phyloP scores from a whole-genome alignment of 1,140 invertebrate species.

The Meloidogyne chitwoodi region DNA sequence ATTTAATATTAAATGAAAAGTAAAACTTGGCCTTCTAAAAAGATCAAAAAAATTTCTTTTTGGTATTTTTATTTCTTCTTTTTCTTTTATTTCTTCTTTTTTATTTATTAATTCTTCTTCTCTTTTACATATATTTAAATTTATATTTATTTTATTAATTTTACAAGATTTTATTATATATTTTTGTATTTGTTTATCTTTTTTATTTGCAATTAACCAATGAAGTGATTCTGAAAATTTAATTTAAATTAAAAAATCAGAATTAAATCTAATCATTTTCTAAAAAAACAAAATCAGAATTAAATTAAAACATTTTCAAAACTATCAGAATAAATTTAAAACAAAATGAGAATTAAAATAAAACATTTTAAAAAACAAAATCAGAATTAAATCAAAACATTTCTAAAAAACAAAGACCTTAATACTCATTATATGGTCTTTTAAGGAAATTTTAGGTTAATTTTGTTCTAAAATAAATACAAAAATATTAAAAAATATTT shows the following conservation, averaged over 20 bases:
- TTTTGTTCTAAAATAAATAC: too few relatives aligned
- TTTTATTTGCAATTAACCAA: constrained; percentile 45
- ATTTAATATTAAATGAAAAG: constrained; percentile 42
- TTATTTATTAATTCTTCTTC: not conserved
- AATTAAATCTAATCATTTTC: constrained; percentile 1
- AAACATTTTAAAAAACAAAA: too few relatives aligned
- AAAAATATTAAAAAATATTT: too few relatives aligned
- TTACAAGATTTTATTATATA: constrained; percentile 26
- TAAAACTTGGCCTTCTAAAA: constrained; percentile 26
- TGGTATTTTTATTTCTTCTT: constrained; percentile 11
- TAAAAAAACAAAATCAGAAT: too few relatives aligned
- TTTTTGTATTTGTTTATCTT: constrained; percentile 30
- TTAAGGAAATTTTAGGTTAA: too few relatives aligned
- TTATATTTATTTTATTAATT: constrained; percentile 39
- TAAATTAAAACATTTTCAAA: too few relatives aligned
- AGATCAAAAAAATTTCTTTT: constrained; percentile 36
- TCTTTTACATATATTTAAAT: constrained; percentile 33
- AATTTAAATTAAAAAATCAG: not conserved
- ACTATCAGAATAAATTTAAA: too few relatives aligned
- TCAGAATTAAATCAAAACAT: too few relatives aligned
- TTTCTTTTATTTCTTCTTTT: not conserved
- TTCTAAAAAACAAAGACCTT: too few relatives aligned
- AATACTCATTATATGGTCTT: too few relatives aligned
- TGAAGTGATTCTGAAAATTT: constrained; percentile 43
- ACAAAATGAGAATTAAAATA: too few relatives aligned